These are phyloP conservation scores for Mythimna loreyi DNA, from an alignment of 2,888 invertebrate genomes.

Conservation along the genomic window DNA sequence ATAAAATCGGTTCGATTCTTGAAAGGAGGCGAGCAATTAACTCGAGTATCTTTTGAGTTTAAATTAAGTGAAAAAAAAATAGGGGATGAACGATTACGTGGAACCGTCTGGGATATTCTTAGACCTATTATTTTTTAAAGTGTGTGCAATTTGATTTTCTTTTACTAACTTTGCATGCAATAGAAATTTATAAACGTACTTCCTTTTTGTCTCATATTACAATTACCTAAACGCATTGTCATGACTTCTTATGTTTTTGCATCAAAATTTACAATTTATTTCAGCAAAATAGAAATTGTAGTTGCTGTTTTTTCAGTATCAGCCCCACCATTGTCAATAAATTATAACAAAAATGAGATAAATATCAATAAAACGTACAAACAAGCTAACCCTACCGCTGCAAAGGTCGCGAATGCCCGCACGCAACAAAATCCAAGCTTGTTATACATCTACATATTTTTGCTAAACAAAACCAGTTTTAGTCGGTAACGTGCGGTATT, in stretches of 20 bases:
- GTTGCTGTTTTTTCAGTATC: slow-evolving; percentile 35
- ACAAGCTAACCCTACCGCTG: slow-evolving; percentile 76
- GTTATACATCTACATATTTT: slow-evolving; percentile 76
- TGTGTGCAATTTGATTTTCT: slow-evolving; percentile 31
- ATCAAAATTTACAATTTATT: slow-evolving; percentile 9
- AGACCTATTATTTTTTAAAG: slow-evolving; percentile 34
- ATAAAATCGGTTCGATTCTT: slow-evolving; percentile 85
- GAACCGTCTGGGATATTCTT: slow-evolving; percentile 65
- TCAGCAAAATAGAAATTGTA: neutral
- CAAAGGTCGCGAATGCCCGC: slow-evolving; percentile 83
- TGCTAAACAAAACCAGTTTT: slow-evolving; percentile 86
- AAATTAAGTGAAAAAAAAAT: slow-evolving; percentile 89
- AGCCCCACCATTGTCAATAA: slow-evolving; percentile 39
- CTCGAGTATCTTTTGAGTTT: slow-evolving; percentile 90
- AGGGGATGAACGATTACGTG: slow-evolving; percentile 66
- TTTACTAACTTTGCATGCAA: neutral
- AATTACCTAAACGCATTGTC: neutral
- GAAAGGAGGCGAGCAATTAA: slow-evolving; percentile 88
- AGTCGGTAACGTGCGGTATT: slow-evolving; percentile 78
- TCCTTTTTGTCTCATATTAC: neutral
- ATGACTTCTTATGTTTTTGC: neutral
- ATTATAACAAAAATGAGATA: slow-evolving; percentile 60
- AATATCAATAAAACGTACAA: slow-evolving; percentile 69
- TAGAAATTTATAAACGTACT: neutral
- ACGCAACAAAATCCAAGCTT: slow-evolving; percentile 75